Evolutionary conservation across 2,113 vertebrate genomes (phyloP), one percentile per base, ranked within the genome.

Genomic region (Australoheros scitulus): DNA sequence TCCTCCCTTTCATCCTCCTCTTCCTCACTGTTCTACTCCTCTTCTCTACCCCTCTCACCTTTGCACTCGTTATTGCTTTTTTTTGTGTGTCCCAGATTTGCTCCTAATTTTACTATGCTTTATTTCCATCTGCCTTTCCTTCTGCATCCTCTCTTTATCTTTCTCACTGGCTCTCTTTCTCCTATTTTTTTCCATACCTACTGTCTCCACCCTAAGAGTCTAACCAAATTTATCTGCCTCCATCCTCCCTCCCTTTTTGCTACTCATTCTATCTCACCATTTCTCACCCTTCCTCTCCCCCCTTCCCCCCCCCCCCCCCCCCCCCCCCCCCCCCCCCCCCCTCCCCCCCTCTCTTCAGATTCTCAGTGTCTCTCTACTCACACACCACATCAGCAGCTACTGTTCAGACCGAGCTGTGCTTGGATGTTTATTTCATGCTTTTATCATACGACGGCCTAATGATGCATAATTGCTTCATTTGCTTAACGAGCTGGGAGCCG

Each of bases 381-480:
- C 38, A 18, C 61, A 81, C 41, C 72, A 85, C 79, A 76, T 70
- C 79, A 72, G 18, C 81, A 56, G 63, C 82, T 43, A 43, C 77
- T 38, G 50, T 77, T 34, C 32, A 43, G 52, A 76, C 64, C 15
- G 4, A 77, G 61, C 38, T n/a, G 2, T 83, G 81, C 82, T 6
- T 88, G 94, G 93, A 93, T 95, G 93, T 92, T 93, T 94, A 89
- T 87, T 85, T 84, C 26, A 80, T 61, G 79, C 88, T 82, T 92
- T 91, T 87, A 88, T 92, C 88, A 15, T 77, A 74, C 61, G 34
- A 61, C 5, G 36, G 83, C 82, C 68, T 92, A 94, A 95, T 94
- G 93, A 93, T 76, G 22, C 83, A 88, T 95, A 95, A 96, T 95
- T 94, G 92, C 83, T 88, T 82, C 24, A 75, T 88, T 60, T 14